phyloP scores from a whole-genome alignment of 1,140 invertebrate species.

The Lysiphlebus fabarum region DNA sequence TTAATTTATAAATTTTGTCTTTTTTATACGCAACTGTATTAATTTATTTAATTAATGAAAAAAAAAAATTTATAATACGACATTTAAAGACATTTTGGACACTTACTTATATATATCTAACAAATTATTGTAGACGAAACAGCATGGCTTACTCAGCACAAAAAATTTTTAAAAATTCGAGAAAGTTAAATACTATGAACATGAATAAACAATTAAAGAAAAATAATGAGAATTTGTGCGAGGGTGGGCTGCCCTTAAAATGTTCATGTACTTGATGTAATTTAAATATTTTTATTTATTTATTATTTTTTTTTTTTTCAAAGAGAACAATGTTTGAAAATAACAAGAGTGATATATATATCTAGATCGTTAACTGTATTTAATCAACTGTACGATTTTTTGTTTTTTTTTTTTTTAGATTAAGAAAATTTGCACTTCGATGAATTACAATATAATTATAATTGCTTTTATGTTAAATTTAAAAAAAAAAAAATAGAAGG shows the following conservation, averaged over 20 bases:
- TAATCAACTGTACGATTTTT: not conserved
- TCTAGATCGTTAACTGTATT: conserved; percentile 5
- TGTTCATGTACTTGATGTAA: conserved; percentile 26
- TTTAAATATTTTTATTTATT: conserved; percentile 13
- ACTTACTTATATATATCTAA: conserved; percentile 3
- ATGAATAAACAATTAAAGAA: conserved; percentile 12
- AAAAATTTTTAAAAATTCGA: conserved; percentile 10
- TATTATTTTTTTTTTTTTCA: conserved; percentile 19
- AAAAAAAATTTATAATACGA: no score
- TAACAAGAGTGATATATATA: conserved; percentile 3
- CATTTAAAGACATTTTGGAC: no score
- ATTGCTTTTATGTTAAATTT: no score
- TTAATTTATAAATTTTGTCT: no score
- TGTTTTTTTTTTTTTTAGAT: no score
- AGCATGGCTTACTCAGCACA: conserved; percentile 22
- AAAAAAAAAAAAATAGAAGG: no score
- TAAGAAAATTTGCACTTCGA: not conserved
- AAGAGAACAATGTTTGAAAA: not conserved
- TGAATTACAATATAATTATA: not conserved
- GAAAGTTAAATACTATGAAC: not conserved
- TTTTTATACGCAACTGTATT: no score
- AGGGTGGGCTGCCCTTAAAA: conserved; percentile 52
- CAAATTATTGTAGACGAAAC: conserved; percentile 14
- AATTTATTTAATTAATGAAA: no score
- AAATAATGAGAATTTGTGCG: conserved; percentile 42